Conservation (phyloP, 37 sponge, comb jelly and placozoan genomes). For the Geodia barretti region DNA sequence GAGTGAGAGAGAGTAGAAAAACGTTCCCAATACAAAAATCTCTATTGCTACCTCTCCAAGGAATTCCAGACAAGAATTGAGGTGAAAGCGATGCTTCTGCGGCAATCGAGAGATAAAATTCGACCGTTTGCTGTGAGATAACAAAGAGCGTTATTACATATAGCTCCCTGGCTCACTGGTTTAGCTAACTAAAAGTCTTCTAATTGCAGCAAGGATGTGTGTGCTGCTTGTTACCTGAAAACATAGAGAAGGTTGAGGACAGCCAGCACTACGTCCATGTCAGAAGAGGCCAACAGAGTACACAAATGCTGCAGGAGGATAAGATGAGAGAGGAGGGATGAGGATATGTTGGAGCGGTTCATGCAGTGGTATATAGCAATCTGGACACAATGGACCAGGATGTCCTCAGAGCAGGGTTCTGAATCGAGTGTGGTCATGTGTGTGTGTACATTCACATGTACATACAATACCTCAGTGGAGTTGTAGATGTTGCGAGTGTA, state of each 20-base stretch:
- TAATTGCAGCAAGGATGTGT: neutral
- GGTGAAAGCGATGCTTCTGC: conserved; percentile 56
- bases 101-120: conserved; percentile 90
- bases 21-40: neutral
- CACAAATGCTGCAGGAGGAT: conserved; percentile 83
- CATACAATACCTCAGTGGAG: conserved; percentile 93
- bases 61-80: conserved; percentile 76
- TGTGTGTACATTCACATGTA: conserved; percentile 14
- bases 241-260: conserved; percentile 96
- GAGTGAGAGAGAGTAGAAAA: too few species aligned
- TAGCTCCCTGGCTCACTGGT: neutral
- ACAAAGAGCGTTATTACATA: neutral
- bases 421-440: neutral
- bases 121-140: conserved; percentile 82
- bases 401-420: neutral
- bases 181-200: neutral
- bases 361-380: neutral
- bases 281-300: conserved; percentile 79
- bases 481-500: conserved; percentile 97
- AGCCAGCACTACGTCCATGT: conserved; percentile 93
- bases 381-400: neutral
- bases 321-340: neutral
- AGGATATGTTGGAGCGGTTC: too few species aligned
- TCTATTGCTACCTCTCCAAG: conserved; percentile 79
- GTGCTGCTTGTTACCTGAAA: conserved; percentile 70